Conservation (phyloP, 2,797 vertebrate species). For the Lepilemur septentrionalis region DNA sequence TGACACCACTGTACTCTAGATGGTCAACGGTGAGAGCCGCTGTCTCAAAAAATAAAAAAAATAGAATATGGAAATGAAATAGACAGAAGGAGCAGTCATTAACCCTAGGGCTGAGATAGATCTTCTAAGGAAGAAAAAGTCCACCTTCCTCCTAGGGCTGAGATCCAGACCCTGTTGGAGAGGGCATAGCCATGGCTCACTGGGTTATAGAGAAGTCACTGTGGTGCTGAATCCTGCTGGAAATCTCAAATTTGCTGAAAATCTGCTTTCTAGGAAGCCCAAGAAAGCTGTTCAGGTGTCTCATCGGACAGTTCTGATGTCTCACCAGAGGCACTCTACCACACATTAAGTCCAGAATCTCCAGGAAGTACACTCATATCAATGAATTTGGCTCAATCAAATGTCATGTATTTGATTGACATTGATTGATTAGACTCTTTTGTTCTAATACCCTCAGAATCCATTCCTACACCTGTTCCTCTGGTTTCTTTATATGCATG, state of each 20-base stretch:
- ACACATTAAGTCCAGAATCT: slow-evolving; percentile 18
- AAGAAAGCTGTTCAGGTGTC: neutral
- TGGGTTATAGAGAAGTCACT: neutral
- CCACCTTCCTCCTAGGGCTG: neutral
- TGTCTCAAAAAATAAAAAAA: neutral
- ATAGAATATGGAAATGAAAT: neutral
- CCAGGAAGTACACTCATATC: neutral
- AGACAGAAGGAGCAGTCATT: neutral
- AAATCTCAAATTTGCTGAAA: neutral
- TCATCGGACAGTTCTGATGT: neutral
- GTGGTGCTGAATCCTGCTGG: neutral
- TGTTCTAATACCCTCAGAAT: neutral
- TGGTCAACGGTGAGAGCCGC: neutral
- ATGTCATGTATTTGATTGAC: neutral
- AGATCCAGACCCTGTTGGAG: neutral
- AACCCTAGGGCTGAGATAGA: neutral
- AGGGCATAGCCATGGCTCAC: neutral
- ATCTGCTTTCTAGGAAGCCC: neutral
- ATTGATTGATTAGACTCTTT: neutral
- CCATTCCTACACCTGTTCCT: neutral
- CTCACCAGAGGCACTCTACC: neutral
- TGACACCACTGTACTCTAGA: neutral
- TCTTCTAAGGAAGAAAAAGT: neutral
- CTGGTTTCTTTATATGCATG: neutral
- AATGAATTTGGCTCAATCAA: neutral